Evolutionary conservation across 2,113 vertebrate genomes (phyloP), one percentile per base, ranked within the genome.

Genomic region (Megaptera novaeangliae): DNA sequence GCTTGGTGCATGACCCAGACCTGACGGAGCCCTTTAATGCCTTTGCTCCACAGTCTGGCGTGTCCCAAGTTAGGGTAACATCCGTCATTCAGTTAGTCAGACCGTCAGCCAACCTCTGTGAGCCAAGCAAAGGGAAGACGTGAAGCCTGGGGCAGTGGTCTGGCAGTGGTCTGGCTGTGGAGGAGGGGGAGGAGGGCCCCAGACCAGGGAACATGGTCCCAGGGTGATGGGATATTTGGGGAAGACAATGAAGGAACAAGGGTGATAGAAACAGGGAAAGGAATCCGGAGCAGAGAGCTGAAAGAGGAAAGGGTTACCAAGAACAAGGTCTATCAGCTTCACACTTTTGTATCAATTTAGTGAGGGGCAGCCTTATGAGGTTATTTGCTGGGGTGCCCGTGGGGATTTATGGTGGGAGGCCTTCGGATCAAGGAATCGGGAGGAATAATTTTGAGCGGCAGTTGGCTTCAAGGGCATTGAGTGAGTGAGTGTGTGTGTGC

Each of bases 41-140:
- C 49, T 57, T 31, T 34, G 18, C 4, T 36, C 8, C 8, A 0
- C 6, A 5, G 3, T 64, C 55, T 41, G 49, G 36, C 4, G 0
- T 17, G 10, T 63, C 7, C 23, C 29, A 11, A 12, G 29, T 15
- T 15, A 49, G 57, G 31, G 8, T 31, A 41, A 84, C 13, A 10
- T 46, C 61, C 29, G 15, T 46, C 36, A 6, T 0, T 9, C 63
- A 46, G n/a, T 20, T 4, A 83, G 15, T 31, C 34, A 72, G 68
- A 46, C 4, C 2, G 6, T 75, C 9, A 18, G 31, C 18, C 64
- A 64, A 12, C 12, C 29, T 9, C n/a, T 2, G 11, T 3, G 39
- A 17, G 5, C 20, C 71, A 34, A 49, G 29, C 29, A 29, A 13
- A 17, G 18, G 36, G 13, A 41, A 18, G n/a, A 36, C 46, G 6